These are phyloP conservation scores for Caenorhabditis sinica DNA, from an alignment of 2,888 invertebrate species.

Conservation along the genomic window DNA sequence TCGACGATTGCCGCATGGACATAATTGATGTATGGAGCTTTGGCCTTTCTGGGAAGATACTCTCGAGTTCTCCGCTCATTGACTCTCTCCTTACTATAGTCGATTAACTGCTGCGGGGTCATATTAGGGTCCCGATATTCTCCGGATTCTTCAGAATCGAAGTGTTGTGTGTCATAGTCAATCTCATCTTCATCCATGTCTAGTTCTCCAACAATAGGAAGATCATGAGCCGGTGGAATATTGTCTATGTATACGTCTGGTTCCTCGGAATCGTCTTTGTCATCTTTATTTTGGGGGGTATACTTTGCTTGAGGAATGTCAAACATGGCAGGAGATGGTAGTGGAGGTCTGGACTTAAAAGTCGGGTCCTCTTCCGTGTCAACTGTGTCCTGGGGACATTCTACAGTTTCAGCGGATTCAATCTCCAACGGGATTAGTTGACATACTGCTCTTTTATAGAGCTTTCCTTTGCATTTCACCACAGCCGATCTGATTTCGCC, in stretches of 20 bases:
- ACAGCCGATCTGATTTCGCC: not conserved
- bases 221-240: not conserved
- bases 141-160: not conserved
- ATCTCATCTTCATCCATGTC: not conserved
- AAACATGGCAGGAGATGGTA: not conserved
- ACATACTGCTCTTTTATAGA: constrained; percentile 5
- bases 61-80: not conserved
- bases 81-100: not conserved
- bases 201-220: not conserved
- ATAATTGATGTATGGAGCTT: not conserved
- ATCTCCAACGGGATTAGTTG: constrained; percentile 17
- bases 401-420: not conserved
- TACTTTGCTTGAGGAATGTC: not conserved
- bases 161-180: not conserved
- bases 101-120: not conserved
- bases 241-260: not conserved
- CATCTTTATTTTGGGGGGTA: too few species aligned
- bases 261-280: not conserved
- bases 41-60: not conserved
- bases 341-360: not conserved
- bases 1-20: not conserved
- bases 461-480: constrained; percentile 8
- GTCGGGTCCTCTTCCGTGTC: not conserved
- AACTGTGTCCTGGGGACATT: not conserved
- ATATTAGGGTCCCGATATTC: not conserved